Conservation (phyloP, 2,888 invertebrate genomes). For the Orthosia incerta region DNA sequence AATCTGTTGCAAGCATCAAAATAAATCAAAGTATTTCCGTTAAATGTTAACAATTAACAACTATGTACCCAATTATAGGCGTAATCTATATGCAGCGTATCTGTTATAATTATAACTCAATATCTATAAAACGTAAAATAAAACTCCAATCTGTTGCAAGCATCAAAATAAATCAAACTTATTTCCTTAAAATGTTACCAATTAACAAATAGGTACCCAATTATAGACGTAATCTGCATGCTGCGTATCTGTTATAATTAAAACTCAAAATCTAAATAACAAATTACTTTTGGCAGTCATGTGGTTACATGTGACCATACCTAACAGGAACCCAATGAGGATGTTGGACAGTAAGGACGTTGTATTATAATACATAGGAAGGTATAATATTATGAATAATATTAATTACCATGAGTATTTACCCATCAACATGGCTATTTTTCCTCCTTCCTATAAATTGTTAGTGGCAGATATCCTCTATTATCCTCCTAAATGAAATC, state of each 20-base stretch:
- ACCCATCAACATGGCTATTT: not conserved
- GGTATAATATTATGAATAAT: too few species aligned
- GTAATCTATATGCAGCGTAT: not conserved
- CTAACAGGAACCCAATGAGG: not conserved
- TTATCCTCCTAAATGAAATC: conserved; percentile 5
- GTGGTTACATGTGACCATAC: not conserved
- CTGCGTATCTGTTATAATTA: not conserved
- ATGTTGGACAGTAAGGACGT: not conserved
- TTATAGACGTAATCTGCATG: not conserved
- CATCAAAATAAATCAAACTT: not conserved
- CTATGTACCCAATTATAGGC: not conserved
- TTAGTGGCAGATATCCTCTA: not conserved
- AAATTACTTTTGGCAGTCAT: not conserved
- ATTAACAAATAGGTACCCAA: not conserved
- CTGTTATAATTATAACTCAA: not conserved
- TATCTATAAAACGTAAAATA: not conserved
- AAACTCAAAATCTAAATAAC: not conserved
- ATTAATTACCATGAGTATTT: not conserved
- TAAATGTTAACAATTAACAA: not conserved
- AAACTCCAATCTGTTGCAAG: not conserved
- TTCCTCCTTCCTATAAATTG: not conserved
- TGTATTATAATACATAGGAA: conserved; percentile 1
- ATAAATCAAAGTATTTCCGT: not conserved
- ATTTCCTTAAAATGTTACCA: not conserved
- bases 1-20: not conserved